Evolutionary conservation across 2,113 vertebrate genomes (phyloP), one percentile per base, ranked within the genome.

Genomic region (Cryptomyrus ogoouensis): DNA sequence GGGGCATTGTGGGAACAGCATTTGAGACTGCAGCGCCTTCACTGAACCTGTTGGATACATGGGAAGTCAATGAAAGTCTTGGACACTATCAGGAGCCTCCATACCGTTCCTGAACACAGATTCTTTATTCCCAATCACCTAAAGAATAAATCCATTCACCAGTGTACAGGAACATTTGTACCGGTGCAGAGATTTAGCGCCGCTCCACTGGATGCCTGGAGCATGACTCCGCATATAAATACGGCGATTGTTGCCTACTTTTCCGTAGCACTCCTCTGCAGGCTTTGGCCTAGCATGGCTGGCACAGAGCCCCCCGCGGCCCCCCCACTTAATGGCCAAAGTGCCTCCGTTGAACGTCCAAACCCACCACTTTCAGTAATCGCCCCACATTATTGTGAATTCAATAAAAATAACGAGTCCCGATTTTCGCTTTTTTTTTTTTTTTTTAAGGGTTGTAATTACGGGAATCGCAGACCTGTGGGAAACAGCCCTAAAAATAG

Each of bases 331-430:
- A 77, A 77, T 88, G 84, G 89, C 85, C 89, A 90, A 56, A 88
- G 50, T 39, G 35, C 89, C 85, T 88, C 89, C 42, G 15, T 88
- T 35, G 53, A 88, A 88, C 47, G 84, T 90, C 85, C 85, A 88
- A 90, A 88, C 89, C 84, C 85, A 53, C 47, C 85, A 77, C 89
- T 87, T 90, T 90, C 42, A 15, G 84, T 90, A 88, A 88, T 90
- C 85, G 62, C 47, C 50, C 58, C 89, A 74, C 84, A 88, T 90
- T 88, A 90, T 88, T 87, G 62, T 39, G 85, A 88, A 88, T 88
- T 88, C 89, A 90, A 90, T 90, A 90, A 90, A 88, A 87, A 90
- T 90, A 90, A 90, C 52, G 85, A 88, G 85, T 85, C 17, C 58
- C 42, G 89, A 90, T 90, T 90, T 90, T 85, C 35, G 46, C 46